These are phyloP conservation scores for Barnardius zonarius DNA, from an alignment of 2,113 vertebrate species.

Conservation along the genomic window DNA sequence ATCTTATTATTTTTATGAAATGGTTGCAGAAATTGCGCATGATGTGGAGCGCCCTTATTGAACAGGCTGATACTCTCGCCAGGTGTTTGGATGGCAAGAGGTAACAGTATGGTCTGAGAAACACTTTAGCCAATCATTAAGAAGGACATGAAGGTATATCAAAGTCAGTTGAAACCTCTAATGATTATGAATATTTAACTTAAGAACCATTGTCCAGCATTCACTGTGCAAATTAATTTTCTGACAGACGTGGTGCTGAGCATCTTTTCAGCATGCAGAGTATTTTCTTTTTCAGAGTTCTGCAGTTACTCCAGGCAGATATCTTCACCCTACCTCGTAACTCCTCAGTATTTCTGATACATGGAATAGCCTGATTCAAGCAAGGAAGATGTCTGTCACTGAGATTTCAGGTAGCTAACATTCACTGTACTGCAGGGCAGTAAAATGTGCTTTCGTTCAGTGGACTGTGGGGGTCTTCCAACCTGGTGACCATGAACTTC, in stretches of 20 bases:
- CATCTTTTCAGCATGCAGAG: background rate
- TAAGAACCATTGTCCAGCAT: background rate
- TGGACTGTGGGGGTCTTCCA: background rate
- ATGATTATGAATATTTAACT: background rate
- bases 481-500: background rate
- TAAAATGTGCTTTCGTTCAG: background rate
- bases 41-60: background rate
- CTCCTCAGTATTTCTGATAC: background rate
- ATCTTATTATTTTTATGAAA: background rate
- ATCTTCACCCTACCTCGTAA: fast-evolving
- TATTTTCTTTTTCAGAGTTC: background rate
- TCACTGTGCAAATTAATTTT: background rate
- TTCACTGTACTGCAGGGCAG: background rate
- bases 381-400: background rate
- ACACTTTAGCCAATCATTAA: background rate
- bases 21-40: background rate
- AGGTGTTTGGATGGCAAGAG: background rate
- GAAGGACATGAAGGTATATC: background rate
- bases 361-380: background rate
- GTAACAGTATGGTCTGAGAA: background rate
- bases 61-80: background rate
- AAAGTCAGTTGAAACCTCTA: background rate
- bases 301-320: background rate
- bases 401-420: background rate
- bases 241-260: background rate